These are phyloP conservation scores for Scaptomyza reducta DNA, from an alignment of 2,888 invertebrate genomes.

Conservation along the genomic window DNA sequence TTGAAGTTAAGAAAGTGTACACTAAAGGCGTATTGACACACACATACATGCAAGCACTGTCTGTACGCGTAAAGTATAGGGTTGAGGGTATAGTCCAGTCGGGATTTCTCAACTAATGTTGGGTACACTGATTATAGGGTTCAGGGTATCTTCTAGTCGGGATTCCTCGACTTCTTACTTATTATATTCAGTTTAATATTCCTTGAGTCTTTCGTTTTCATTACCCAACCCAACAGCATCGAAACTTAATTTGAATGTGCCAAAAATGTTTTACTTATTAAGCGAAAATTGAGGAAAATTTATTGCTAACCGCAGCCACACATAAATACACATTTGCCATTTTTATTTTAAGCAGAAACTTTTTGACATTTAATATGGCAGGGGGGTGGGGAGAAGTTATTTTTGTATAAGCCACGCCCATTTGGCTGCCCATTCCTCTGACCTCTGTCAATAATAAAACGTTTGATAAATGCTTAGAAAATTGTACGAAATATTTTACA, in stretches of 20 bases:
- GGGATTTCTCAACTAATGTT: too few species aligned
- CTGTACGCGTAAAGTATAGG: too few species aligned
- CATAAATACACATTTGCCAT: constrained; percentile 53
- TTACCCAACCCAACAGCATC: constrained; percentile 7
- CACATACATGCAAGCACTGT: too few species aligned
- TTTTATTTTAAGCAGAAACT: constrained; percentile 67
- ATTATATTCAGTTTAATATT: neutral
- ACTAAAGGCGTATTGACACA: too few species aligned
- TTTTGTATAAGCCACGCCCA: constrained; percentile 29
- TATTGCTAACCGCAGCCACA: constrained; percentile 57
- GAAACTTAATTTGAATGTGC: constrained; percentile 65
- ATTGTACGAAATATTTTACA: constrained; percentile 73
- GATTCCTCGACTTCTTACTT: too few species aligned
- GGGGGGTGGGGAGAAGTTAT: constrained; percentile 24
- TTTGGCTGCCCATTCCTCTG: constrained; percentile 5
- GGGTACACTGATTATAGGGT: too few species aligned
- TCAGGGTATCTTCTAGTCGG: too few species aligned
- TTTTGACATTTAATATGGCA: constrained; percentile 44
- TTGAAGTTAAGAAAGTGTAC: too few species aligned
- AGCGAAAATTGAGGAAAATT: constrained; percentile 52
- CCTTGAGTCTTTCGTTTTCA: neutral
- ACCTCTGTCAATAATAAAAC: constrained; percentile 78
- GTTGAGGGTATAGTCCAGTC: too few species aligned
- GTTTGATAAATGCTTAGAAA: constrained; percentile 77
- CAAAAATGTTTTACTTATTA: constrained; percentile 58